These are phyloP conservation scores for Drosophila eohydei DNA, from an alignment of 2,888 invertebrate genomes.

Conservation along the genomic window DNA sequence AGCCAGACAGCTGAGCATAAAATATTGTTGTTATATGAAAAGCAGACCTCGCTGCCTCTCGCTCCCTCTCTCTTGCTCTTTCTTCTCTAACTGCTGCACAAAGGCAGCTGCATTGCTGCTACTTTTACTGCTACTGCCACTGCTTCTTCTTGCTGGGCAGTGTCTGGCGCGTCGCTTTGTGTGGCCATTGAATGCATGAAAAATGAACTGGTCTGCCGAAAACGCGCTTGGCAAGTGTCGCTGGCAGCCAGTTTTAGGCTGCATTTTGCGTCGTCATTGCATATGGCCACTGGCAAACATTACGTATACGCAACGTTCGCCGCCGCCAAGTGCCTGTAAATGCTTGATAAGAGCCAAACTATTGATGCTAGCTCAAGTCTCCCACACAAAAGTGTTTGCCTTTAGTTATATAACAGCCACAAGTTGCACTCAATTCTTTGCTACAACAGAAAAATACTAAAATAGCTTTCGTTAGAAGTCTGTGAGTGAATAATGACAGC, in stretches of 20 bases:
- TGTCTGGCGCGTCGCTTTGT: constrained; percentile 69
- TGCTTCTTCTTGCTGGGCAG: constrained; percentile 41
- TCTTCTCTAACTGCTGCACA: constrained; percentile 23
- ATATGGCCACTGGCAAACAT: constrained; percentile 40
- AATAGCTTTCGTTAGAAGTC: background rate
- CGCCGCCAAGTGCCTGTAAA: constrained; percentile 63
- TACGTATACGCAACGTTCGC: constrained; percentile 68
- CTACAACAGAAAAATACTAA: background rate
- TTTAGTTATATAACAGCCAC: constrained; percentile 37
- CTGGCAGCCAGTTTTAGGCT: constrained; percentile 73
- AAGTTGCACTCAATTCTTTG: constrained; percentile 8
- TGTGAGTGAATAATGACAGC: background rate
- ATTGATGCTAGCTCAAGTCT: constrained; percentile 61
- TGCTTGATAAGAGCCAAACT: constrained; percentile 69
- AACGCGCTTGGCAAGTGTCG: constrained; percentile 63
- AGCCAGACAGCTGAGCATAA: constrained; percentile 81
- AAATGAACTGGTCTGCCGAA: constrained; percentile 68
- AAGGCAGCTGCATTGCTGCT: constrained; percentile 61
- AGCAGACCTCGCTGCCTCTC: constrained; percentile 51
- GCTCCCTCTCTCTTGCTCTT: background rate
- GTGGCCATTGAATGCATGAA: constrained; percentile 75
- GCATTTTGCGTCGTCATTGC: constrained; percentile 72
- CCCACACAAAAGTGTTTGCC: constrained; percentile 20
- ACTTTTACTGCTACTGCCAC: constrained; percentile 25
- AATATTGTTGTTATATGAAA: constrained; percentile 81